Conservation (phyloP, 2,888 invertebrate genomes). For the Plebejus anna region DNA sequence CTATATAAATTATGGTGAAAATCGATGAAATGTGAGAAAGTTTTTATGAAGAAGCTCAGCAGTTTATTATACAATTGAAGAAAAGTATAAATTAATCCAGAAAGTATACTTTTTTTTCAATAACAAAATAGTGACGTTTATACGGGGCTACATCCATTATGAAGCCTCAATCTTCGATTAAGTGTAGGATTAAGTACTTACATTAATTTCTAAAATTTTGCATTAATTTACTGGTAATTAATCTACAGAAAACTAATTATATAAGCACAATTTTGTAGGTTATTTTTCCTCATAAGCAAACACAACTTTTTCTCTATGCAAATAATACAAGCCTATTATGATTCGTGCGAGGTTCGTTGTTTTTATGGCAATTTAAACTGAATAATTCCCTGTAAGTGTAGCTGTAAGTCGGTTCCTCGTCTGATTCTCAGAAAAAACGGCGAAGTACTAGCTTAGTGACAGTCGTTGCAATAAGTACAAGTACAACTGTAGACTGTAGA, state of each 20-base stretch:
- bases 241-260: no score
- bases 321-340: neutral
- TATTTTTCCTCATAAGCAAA: neutral
- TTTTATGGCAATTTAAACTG: constrained; percentile 12
- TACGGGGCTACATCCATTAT: no score
- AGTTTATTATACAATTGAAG: neutral
- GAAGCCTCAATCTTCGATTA: no score
- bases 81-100: neutral
- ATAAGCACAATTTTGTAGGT: no score
- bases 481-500: neutral
- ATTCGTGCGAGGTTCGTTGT: constrained; percentile 5
- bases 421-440: constrained; percentile 34
- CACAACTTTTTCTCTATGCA: neutral
- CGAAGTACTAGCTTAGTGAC: neutral
- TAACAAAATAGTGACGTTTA: no score
- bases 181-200: no score
- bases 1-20: neutral
- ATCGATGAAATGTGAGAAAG: neutral
- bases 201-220: no score
- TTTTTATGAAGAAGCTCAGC: neutral
- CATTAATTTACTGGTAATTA: no score
- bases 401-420: neutral
- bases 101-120: neutral
- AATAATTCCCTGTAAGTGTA: neutral
- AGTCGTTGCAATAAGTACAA: neutral